A percentile compares a stretch with the other conserved stretches of the same genome.
Conservation (phyloP, 2,797 vertebrate genomes). For the Xenentodon cancila region DNA sequence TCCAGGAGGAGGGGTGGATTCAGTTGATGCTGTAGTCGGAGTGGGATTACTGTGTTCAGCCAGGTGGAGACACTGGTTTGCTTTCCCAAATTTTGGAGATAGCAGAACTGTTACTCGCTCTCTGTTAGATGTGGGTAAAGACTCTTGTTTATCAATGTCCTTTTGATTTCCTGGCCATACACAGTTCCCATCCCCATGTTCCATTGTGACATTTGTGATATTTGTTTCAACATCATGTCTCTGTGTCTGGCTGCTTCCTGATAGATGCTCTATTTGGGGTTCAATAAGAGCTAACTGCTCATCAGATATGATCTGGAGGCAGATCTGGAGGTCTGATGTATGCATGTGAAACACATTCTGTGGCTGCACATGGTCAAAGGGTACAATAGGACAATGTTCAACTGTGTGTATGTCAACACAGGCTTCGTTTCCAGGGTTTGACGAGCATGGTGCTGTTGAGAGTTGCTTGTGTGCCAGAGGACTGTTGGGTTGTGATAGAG, state of each 20-base stretch:
- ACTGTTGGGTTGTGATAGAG: slow-evolving; percentile 13
- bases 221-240: slow-evolving; percentile 5
- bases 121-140: slow-evolving; percentile 8
- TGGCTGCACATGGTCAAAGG: slow-evolving; percentile 58
- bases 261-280: slow-evolving; percentile 75
- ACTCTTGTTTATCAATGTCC: slow-evolving; percentile 19
- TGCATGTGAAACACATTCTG: slow-evolving; percentile 80
- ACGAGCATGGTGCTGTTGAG: slow-evolving; percentile 5
- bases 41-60: slow-evolving; percentile 5
- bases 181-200: slow-evolving; percentile 10
- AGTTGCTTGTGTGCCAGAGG: slow-evolving; percentile 20
- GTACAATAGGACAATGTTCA: slow-evolving; percentile 44
- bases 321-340: slow-evolving; percentile 83
- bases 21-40: slow-evolving; percentile 26
- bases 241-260: slow-evolving; percentile 17
- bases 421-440: slow-evolving; percentile 5
- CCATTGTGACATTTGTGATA: slow-evolving; percentile 6
- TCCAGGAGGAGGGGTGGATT: slow-evolving; percentile 13
- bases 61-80: slow-evolving; percentile 7
- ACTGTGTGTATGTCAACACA: background rate
- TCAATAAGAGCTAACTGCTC: slow-evolving; percentile 83
- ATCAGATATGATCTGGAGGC: slow-evolving; percentile 83
- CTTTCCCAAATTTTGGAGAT: slow-evolving; percentile 20
- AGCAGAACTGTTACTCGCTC: slow-evolving; percentile 28
- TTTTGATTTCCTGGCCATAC: slow-evolving; percentile 25